Percentiles rank a stretch among this genome's conserved stretches.
Evolutionary conservation across 2,888 invertebrate genomes (phyloP).

Genomic region (Cerceris rybyensis): DNA sequence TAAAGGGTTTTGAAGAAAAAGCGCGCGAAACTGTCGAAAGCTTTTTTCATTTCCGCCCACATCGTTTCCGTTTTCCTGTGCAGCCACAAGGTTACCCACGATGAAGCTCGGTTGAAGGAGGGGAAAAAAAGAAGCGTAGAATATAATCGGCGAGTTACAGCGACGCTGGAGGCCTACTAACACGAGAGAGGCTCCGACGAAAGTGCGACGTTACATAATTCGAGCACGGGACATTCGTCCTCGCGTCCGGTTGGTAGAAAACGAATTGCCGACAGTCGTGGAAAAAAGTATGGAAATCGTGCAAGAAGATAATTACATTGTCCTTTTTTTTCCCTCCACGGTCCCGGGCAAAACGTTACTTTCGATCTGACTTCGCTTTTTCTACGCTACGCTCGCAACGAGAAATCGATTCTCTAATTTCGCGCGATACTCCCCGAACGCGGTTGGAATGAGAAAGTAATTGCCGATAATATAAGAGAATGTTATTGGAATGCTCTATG

Average conservation of each 20-base stretch:
- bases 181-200: slow-evolving; percentile 75
- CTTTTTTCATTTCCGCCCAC: slow-evolving; percentile 24
- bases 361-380: slow-evolving; percentile 36
- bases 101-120: slow-evolving; percentile 6
- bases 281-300: slow-evolving; percentile 48
- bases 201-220: slow-evolving; percentile 75
- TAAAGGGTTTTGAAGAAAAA: too few relatives aligned
- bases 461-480: too few relatives aligned
- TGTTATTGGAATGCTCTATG: too few relatives aligned
- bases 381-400: slow-evolving; percentile 1
- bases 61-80: slow-evolving; percentile 31
- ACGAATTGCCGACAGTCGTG: slow-evolving; percentile 52
- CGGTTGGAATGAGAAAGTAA: not conserved
- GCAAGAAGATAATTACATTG: slow-evolving; percentile 62
- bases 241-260: slow-evolving; percentile 55
- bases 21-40: slow-evolving; percentile 5
- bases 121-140: not conserved
- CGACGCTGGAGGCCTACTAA: slow-evolving; percentile 39
- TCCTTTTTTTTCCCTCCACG: slow-evolving; percentile 9
- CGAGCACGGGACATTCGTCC: slow-evolving; percentile 73
- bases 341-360: slow-evolving; percentile 45
- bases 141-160: slow-evolving; percentile 28
- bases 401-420: slow-evolving; percentile 26
- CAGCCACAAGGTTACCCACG: slow-evolving; percentile 36
- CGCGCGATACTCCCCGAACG: not conserved